Evolutionary conservation across 2,888 invertebrate genomes (phyloP).

Genomic region (Brachyptera risi): DNA sequence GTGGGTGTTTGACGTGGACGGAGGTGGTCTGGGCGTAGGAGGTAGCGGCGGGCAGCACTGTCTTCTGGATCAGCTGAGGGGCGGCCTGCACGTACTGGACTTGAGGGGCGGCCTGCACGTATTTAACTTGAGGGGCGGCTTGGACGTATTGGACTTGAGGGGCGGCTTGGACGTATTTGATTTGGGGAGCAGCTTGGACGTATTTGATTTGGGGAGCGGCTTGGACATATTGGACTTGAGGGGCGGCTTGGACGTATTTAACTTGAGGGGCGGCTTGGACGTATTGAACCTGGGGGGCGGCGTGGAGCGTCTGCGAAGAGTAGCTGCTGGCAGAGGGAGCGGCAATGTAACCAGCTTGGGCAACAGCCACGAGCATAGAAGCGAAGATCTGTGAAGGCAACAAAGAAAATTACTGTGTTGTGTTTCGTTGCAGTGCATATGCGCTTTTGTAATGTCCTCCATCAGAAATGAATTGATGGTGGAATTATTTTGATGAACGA

Average conservation of each 20-base stretch:
- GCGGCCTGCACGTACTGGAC: neutral
- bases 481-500: no score
- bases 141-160: constrained; percentile 8
- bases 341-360: no score
- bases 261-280: neutral
- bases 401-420: no score
- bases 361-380: no score
- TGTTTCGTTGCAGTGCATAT: no score
- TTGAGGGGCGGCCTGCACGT: no score
- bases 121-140: neutral
- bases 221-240: neutral
- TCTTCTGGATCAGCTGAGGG: neutral
- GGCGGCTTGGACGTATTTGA: neutral
- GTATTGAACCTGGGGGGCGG: no score
- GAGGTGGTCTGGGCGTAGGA: constrained; percentile 20
- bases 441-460: no score
- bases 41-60: constrained; percentile 14
- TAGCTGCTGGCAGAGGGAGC: no score
- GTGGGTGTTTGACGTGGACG: constrained; percentile 10
- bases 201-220: constrained; percentile 1
- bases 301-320: no score
- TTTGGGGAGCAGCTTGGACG: constrained; percentile 9
- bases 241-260: neutral
- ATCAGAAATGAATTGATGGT: no score
- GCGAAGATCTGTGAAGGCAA: no score